Conservation (phyloP, 1,140 invertebrate genomes). For the Pseudomyrmex pallidus region DNA sequence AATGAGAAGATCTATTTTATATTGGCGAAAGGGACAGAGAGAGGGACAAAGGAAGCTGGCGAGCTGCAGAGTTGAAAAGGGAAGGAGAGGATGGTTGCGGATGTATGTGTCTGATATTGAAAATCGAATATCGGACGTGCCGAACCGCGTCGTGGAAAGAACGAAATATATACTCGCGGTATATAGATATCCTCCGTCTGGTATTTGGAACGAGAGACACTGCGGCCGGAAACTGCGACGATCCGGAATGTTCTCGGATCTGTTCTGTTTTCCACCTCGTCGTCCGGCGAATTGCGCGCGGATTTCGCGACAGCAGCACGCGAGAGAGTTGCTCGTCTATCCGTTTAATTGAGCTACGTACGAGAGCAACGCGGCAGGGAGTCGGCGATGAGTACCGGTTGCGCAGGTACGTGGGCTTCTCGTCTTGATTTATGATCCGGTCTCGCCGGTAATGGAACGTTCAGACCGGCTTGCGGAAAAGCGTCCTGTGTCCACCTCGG, state of each 20-base stretch:
- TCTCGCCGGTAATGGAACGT: conserved; percentile 67
- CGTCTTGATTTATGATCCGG: conserved; percentile 68
- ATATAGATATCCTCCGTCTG: conserved; percentile 20
- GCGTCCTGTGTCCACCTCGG: conserved; percentile 55
- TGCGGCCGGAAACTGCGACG: conserved; percentile 43
- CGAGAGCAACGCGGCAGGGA: conserved; percentile 13
- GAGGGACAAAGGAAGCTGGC: too few relatives aligned
- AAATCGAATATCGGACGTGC: conserved; percentile 56
- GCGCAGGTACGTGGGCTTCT: conserved; percentile 37
- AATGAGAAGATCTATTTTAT: conserved; percentile 44
- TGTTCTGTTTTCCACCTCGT: conserved; percentile 4
- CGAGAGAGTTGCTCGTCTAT: not conserved
- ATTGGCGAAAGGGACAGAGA: not conserved
- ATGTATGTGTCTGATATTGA: conserved; percentile 39
- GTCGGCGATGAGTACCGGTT: conserved; percentile 66
- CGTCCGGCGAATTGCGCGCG: not conserved
- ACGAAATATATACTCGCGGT: conserved; percentile 32
- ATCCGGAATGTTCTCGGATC: conserved; percentile 28
- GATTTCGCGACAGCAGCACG: conserved; percentile 57
- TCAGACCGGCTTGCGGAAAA: conserved; percentile 63
- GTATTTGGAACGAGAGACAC: conserved; percentile 29
- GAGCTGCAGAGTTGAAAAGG: not conserved
- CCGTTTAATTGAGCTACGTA: conserved; percentile 69
- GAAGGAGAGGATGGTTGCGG: not conserved
- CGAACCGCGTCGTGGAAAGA: conserved; percentile 24